Evolutionary conservation across 2,888 invertebrate genomes (phyloP), one percentile per base, ranked within the genome.

Genomic region (Adelphocoris suturalis): DNA sequence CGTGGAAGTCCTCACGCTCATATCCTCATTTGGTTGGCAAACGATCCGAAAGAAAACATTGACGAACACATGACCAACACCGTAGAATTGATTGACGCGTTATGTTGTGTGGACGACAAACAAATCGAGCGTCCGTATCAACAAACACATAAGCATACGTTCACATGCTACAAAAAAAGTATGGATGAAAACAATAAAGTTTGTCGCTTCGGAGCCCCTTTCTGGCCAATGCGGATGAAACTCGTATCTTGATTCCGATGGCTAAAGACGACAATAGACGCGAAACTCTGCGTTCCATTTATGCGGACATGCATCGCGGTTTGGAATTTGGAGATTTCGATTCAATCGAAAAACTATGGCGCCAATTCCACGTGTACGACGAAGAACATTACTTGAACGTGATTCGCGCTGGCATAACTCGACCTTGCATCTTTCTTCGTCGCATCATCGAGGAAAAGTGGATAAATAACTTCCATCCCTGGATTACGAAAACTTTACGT

Each of bases 1-100:
- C 91, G 92, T 89, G 93, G 93, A 91, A 93, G 93, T 90, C 93
- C 93, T 0, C 93, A 93, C 90, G 93, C 93, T 13, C 93, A 93
- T 68, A 93, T 93, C 92, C 92, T 93, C 55, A 4, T 93, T 90
- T 94, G 93, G 93, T 92, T 93, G 13, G 91, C 93, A 76, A 81
- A 93, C 82, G 93, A 92, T 81, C 93, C 93, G 28, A 82, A 91
- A 80, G 55, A 55, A 16, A 13, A 90, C 68, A 9, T 76, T 3
- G n/a, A 28, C 48, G 81, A 81, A 81, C 7, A 81, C 16, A 81
- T 81, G 81, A 28, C 46, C 16, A 5, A 11, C 47, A 37, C 46
- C 3, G 48, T 81, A 81, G 91, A 92, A 7, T 92, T 93, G 91
- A 91, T 93, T 85, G 92, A 93, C 13, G 92, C 92, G 27, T n/a